phyloP scores from a whole-genome alignment of 1,140 invertebrate genomes.

The Diorhabda elongata region DNA sequence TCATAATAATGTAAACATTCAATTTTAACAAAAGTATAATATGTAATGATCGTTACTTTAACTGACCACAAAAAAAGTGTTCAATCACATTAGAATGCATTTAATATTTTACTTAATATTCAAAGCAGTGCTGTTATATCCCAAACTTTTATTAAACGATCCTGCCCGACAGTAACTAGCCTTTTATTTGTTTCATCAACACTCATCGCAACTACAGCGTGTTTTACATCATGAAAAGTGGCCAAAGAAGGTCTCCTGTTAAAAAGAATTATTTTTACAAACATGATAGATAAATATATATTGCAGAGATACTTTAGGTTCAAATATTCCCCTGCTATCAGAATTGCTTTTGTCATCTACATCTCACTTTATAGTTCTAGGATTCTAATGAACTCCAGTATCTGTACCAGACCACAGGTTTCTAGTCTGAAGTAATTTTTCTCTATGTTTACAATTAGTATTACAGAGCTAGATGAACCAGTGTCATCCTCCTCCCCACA shows the following conservation, averaged over 20 bases:
- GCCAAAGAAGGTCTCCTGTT: conserved; percentile 82
- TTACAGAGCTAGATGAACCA: no score
- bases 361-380: no score
- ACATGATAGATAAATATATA: not conserved
- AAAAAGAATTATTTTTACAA: not conserved
- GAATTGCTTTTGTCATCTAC: not conserved
- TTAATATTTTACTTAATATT: conserved; percentile 18
- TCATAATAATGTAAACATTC: conserved; percentile 13
- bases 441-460: no score
- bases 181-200: conserved; percentile 81
- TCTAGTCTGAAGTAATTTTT: no score
- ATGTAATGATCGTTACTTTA: not conserved
- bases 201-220: conserved; percentile 83
- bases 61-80: conserved; percentile 5
- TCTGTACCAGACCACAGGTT: no score
- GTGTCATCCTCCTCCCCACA: no score
- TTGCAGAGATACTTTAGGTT: not conserved
- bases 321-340: not conserved
- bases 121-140: conserved; percentile 59
- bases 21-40: conserved; percentile 18
- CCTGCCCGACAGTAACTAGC: conserved; percentile 89
- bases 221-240: conserved; percentile 92
- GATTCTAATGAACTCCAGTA: no score
- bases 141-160: conserved; percentile 90
- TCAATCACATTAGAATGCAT: conserved; percentile 19